These are phyloP conservation scores for Sinhomidia bicolor DNA, from an alignment of 2,888 invertebrate species.

Conservation along the genomic window DNA sequence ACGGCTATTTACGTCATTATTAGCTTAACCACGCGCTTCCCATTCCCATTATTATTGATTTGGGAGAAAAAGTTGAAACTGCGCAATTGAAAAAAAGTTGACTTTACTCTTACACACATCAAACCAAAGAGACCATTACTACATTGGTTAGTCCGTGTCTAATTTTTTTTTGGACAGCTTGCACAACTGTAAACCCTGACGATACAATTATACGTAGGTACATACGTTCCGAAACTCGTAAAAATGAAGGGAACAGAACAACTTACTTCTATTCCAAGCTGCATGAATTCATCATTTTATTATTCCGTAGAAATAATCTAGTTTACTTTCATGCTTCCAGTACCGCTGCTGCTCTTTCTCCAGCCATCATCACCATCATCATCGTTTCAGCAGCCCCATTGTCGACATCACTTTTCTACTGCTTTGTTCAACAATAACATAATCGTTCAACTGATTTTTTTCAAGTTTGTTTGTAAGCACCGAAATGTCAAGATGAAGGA, in stretches of 20 bases:
- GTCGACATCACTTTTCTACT: constrained; percentile 11
- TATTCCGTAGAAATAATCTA: too few species aligned
- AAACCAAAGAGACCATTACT: constrained; percentile 15
- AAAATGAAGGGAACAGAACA: too few species aligned
- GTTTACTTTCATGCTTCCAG: background rate
- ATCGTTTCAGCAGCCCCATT: background rate
- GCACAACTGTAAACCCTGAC: too few species aligned
- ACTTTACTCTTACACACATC: too few species aligned
- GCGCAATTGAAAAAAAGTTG: constrained; percentile 36
- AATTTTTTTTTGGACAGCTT: background rate
- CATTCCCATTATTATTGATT: constrained; percentile 16
- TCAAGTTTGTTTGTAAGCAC: constrained; percentile 72
- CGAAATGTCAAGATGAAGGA: constrained; percentile 74
- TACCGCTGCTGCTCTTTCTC: constrained; percentile 5
- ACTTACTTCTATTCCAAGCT: too few species aligned
- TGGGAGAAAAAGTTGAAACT: too few species aligned
- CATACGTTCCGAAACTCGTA: too few species aligned
- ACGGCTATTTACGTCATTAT: constrained; percentile 53
- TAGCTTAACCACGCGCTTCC: constrained; percentile 49
- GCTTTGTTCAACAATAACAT: constrained; percentile 57
- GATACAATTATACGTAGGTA: too few species aligned
- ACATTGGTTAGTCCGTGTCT: background rate
- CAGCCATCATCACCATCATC: background rate
- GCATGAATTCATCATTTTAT: too few species aligned
- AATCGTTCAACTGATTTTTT: constrained; percentile 67